These are phyloP conservation scores for Parnassius mnemosyne DNA, from an alignment of 2,888 invertebrate genomes.

Conservation along the genomic window DNA sequence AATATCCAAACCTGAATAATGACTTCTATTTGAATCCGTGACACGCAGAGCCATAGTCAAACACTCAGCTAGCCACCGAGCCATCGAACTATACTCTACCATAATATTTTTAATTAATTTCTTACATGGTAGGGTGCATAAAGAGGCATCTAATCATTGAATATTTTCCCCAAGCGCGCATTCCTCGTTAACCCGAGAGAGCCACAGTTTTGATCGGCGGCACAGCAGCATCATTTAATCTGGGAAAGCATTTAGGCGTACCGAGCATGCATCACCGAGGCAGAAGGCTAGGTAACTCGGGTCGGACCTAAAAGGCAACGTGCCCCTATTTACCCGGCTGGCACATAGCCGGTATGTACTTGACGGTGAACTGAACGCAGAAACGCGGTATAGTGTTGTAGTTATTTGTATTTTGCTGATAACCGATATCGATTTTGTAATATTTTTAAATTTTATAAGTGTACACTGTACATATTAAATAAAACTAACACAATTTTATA, in stretches of 20 bases:
- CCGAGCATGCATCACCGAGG: constrained; percentile 32
- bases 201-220: constrained; percentile 19
- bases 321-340: constrained; percentile 55
- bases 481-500: too few relatives aligned
- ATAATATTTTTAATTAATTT: constrained; percentile 23
- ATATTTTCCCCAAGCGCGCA: constrained; percentile 24
- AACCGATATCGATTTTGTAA: constrained; percentile 13
- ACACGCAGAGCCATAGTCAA: too few relatives aligned
- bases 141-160: constrained; percentile 25
- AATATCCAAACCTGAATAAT: too few relatives aligned
- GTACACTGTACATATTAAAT: too few relatives aligned
- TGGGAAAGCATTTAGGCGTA: constrained; percentile 38
- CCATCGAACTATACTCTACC: background rate
- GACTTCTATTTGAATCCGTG: too few relatives aligned
- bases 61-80: too few relatives aligned
- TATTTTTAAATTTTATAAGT: background rate
- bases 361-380: constrained; percentile 51
- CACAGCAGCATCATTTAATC: constrained; percentile 36
- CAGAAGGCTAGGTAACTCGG: constrained; percentile 43
- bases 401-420: constrained; percentile 3
- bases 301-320: constrained; percentile 63
- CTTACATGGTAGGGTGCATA: constrained; percentile 19
- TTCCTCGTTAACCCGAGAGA: constrained; percentile 17
- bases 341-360: constrained; percentile 56
- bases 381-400: constrained; percentile 45